A percentile compares a stretch with the other conserved stretches of the same genome.
phyloP scores from a whole-genome alignment of 1,140 invertebrate genomes.

The Hyposmocoma kahamanoa region DNA sequence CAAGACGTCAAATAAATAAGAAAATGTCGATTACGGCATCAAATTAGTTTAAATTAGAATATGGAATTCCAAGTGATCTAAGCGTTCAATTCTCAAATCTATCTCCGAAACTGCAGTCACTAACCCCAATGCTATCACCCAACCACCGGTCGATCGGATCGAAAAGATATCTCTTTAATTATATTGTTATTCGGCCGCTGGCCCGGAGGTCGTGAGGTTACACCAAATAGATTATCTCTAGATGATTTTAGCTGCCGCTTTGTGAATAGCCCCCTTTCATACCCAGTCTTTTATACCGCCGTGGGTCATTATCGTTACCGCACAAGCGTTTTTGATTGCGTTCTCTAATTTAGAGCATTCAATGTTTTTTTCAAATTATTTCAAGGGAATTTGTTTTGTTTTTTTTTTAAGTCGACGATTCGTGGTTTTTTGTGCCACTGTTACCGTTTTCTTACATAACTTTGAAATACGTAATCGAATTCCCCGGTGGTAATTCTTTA shows the following conservation, averaged over 20 bases:
- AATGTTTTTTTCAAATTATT: conserved; percentile 45
- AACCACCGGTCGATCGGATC: conserved; percentile 48
- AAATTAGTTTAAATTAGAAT: too few relatives aligned
- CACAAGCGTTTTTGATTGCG: conserved; percentile 53
- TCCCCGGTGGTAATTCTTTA: not conserved
- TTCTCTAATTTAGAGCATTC: conserved; percentile 59
- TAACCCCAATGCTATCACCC: conserved; percentile 44
- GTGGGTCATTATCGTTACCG: conserved; percentile 32
- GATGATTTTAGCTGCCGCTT: conserved; percentile 60
- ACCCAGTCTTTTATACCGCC: conserved; percentile 34
- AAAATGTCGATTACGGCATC: too few relatives aligned
- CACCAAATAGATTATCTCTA: conserved; percentile 70
- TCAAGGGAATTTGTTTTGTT: conserved; percentile 11
- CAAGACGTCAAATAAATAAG: too few relatives aligned
- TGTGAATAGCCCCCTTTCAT: conserved; percentile 61
- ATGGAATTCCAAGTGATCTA: too few relatives aligned
- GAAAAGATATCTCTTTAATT: conserved; percentile 66
- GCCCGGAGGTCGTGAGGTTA: conserved; percentile 65
- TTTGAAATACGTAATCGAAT: not conserved
- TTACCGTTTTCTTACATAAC: conserved; percentile 8
- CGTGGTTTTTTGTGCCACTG: conserved; percentile 25
- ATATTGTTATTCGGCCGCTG: conserved; percentile 63
- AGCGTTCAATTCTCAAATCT: too few relatives aligned
- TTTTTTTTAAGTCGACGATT: not conserved
- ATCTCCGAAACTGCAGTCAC: too few relatives aligned